Evolutionary conservation across 2,113 vertebrate genomes (phyloP).

Genomic region (Paramisgurnus dabryanus): DNA sequence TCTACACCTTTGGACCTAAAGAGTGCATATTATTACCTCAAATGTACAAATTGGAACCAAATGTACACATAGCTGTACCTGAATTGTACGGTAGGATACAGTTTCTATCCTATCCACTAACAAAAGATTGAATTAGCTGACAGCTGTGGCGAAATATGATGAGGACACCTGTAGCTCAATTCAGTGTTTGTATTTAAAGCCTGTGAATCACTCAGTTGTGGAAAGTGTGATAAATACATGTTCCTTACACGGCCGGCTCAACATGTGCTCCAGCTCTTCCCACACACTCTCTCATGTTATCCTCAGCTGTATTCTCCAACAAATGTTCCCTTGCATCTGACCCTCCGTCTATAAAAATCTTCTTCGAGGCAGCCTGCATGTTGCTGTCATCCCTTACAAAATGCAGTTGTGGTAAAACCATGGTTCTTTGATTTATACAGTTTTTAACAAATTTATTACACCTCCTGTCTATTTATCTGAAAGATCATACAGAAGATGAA

Average conservation of each 20-base stretch:
- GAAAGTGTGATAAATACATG: constrained; percentile 30
- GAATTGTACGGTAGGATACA: neutral
- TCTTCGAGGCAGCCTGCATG: no score
- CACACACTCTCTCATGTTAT: constrained; percentile 7
- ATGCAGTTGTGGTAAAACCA: no score
- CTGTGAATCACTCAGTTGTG: constrained; percentile 38
- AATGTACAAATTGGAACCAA: no score
- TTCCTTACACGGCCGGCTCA: neutral
- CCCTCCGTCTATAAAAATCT: neutral
- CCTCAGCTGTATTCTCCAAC: constrained; percentile 6
- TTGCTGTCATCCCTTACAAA: neutral
- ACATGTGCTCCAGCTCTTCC: constrained; percentile 3
- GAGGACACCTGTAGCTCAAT: constrained; percentile 19
- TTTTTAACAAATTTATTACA: no score
- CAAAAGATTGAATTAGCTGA: neutral
- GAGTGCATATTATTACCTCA: no score
- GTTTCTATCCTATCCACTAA: neutral
- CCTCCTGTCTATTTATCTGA: no score
- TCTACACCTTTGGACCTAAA: no score
- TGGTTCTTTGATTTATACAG: no score
- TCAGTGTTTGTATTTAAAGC: constrained; percentile 32
- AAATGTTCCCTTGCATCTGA: constrained; percentile 10
- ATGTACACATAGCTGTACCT: no score
- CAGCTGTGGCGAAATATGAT: neutral
- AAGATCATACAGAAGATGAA: no score